These are phyloP conservation scores for Calcarius lapponicus DNA, from an alignment of 2,797 vertebrate genomes.

Conservation along the genomic window DNA sequence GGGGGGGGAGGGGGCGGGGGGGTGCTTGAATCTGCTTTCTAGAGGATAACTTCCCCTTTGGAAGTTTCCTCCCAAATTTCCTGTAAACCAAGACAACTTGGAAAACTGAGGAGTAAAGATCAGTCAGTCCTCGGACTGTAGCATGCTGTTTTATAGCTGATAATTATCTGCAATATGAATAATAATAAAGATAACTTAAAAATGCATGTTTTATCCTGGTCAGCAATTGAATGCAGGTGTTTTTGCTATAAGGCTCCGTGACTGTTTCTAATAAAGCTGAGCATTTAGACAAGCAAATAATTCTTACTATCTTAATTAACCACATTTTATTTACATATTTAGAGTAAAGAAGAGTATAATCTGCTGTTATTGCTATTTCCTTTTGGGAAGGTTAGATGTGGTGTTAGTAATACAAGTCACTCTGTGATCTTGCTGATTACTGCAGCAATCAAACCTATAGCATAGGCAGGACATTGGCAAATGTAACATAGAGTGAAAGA, in stretches of 20 bases:
- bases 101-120: neutral
- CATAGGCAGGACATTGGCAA: neutral
- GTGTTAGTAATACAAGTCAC: neutral
- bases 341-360: neutral
- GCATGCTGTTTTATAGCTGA: neutral
- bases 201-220: neutral
- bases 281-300: neutral
- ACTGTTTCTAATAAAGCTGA: neutral
- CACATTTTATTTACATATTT: neutral
- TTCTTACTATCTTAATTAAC: neutral
- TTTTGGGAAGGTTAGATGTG: neutral
- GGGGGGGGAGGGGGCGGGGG: accelerated
- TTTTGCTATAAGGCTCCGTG: neutral
- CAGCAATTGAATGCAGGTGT: neutral
- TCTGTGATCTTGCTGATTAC: neutral
- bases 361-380: neutral
- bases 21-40: neutral
- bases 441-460: neutral
- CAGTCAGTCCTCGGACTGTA: neutral
- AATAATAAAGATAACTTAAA: neutral
- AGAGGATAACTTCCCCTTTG: neutral
- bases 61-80: neutral
- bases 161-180: neutral
- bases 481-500: neutral
- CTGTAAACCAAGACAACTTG: neutral